Evolutionary conservation across 1,140 invertebrate species (phyloP).

Genomic region (Cephus cinctus): DNA sequence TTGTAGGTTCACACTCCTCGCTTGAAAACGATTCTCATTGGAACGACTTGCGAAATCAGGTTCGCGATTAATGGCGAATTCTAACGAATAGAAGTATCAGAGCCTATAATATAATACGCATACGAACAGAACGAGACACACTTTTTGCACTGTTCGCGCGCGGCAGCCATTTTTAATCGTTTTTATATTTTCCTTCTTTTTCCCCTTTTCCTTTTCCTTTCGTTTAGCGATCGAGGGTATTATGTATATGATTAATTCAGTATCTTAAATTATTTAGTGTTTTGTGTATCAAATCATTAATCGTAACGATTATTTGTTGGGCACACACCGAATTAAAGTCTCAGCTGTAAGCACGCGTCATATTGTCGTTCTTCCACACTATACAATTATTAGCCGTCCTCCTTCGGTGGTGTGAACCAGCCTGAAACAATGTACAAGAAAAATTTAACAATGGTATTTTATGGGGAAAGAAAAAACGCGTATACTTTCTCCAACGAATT

Average conservation of each 20-base stretch:
- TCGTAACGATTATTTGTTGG: slow-evolving; percentile 52
- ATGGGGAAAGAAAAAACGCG: too few species aligned
- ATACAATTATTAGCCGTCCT: slow-evolving; percentile 72
- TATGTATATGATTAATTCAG: slow-evolving; percentile 47
- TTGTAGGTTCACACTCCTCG: too few species aligned
- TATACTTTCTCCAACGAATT: too few species aligned
- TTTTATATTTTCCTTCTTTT: neutral
- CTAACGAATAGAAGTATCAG: too few species aligned
- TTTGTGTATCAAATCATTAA: slow-evolving; percentile 57
- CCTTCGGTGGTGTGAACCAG: slow-evolving; percentile 85
- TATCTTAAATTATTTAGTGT: slow-evolving; percentile 50
- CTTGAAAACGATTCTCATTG: too few species aligned
- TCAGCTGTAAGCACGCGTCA: slow-evolving; percentile 48
- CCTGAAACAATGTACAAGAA: slow-evolving; percentile 58
- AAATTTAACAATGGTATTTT: too few species aligned
- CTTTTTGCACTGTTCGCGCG: too few species aligned
- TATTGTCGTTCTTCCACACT: slow-evolving; percentile 26
- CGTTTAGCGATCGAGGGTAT: slow-evolving; percentile 40
- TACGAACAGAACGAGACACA: too few species aligned
- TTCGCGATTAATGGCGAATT: too few species aligned
- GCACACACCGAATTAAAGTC: slow-evolving; percentile 53
- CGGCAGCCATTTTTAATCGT: slow-evolving; percentile 30
- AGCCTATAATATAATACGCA: too few species aligned
- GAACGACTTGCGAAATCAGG: too few species aligned
- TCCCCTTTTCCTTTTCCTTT: neutral